phyloP scores from a whole-genome alignment of 1,140 invertebrate genomes.

The Artemia franciscana region DNA sequence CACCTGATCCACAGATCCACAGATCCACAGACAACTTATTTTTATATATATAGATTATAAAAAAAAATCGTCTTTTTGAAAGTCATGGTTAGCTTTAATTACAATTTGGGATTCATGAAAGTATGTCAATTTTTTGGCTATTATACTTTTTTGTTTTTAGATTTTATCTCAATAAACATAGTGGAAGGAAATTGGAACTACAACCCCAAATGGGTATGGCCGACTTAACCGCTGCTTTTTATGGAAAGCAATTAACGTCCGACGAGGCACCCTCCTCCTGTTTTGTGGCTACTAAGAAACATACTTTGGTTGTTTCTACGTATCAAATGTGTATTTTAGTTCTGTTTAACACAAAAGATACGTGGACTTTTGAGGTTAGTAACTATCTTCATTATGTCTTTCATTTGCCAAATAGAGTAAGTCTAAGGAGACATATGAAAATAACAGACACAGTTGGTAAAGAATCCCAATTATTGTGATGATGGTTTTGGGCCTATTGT shows the following conservation, averaged over 20 bases:
- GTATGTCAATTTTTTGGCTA: conserved; percentile 1
- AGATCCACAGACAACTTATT: no score
- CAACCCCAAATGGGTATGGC: conserved; percentile 91
- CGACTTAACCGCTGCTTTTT: conserved; percentile 89
- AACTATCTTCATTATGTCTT: no score
- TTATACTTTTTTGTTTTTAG: conserved; percentile 23
- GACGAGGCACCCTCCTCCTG: conserved; percentile 11
- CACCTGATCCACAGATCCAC: no score
- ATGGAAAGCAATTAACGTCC: conserved; percentile 33
- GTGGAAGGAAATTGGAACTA: conserved; percentile 81
- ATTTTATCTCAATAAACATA: conserved; percentile 96
- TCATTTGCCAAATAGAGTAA: no score
- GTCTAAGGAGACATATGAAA: no score
- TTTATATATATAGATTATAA: no score
- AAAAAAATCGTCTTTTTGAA: no score
- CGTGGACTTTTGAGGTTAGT: conserved; percentile 59
- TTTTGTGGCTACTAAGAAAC: conserved; percentile 34
- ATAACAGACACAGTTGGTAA: no score
- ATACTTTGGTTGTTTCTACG: conserved; percentile 84
- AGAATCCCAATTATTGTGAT: no score
- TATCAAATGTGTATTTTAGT: conserved; percentile 98
- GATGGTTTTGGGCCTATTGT: no score
- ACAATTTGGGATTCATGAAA: background rate
- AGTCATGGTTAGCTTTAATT: no score
- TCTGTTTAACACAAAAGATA: conserved; percentile 82